Conservation (phyloP, 92 coral and sea anemone species). For the Parazoanthus darwini region DNA sequence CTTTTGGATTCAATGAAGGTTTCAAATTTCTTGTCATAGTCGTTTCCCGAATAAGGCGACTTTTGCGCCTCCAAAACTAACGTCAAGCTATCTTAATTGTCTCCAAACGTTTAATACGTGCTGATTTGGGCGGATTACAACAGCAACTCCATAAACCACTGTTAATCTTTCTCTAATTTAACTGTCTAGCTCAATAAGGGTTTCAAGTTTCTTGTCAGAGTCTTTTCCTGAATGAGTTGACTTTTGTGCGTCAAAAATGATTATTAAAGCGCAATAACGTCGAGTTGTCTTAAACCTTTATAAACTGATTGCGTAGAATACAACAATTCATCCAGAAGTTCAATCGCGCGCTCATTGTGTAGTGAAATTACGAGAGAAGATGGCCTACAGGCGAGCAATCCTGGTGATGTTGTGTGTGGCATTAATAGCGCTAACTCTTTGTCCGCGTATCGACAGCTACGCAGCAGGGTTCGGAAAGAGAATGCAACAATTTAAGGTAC, state of each 20-base stretch:
- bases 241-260: not conserved
- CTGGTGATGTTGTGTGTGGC: not conserved
- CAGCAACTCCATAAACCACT: not conserved
- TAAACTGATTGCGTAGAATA: not conserved
- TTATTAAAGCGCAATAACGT: not conserved
- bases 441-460: not conserved
- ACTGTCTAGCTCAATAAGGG: not conserved
- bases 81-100: not conserved
- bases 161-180: not conserved
- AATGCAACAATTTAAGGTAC: not conserved
- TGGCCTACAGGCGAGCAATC: not conserved
- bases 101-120: not conserved
- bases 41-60: not conserved
- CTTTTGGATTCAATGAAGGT: not conserved
- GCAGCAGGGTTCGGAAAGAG: not conserved
- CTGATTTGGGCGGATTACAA: not conserved
- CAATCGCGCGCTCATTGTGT: not conserved
- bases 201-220: not conserved
- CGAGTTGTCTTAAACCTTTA: not conserved
- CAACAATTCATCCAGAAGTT: not conserved
- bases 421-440: not conserved
- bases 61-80: not conserved
- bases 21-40: not conserved
- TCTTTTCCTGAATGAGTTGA: not conserved
- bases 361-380: not conserved